Conservation (phyloP, 2,888 invertebrate species). For the Marronus borbonicus region DNA sequence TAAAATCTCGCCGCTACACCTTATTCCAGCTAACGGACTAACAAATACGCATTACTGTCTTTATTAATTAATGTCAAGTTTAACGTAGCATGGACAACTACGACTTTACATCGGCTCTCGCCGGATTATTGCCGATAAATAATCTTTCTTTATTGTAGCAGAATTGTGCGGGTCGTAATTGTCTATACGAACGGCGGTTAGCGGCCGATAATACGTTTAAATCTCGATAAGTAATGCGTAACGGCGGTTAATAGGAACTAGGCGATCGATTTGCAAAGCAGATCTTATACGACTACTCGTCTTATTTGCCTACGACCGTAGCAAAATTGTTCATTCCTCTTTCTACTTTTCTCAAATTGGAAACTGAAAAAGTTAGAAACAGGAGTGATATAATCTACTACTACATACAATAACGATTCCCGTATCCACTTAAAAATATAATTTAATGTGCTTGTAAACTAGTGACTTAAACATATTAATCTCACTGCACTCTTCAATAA, state of each 20-base stretch:
- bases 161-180: slow-evolving; percentile 30
- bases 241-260: slow-evolving; percentile 41
- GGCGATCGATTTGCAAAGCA: slow-evolving; percentile 30
- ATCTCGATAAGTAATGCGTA: slow-evolving; percentile 49
- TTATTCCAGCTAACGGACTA: background rate
- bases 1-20: slow-evolving; percentile 4
- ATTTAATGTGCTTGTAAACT: no score
- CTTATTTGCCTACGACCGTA: no score
- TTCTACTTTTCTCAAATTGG: no score
- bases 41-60: slow-evolving; percentile 31
- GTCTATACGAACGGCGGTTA: background rate
- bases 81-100: slow-evolving; percentile 35
- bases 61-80: slow-evolving; percentile 40
- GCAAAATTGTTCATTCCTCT: no score
- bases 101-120: slow-evolving; percentile 11
- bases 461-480: no score
- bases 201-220: slow-evolving; percentile 32
- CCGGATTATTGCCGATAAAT: slow-evolving; percentile 49
- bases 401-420: no score
- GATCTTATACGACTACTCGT: no score
- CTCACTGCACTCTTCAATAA: no score
- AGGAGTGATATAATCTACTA: no score
- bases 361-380: no score
- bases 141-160: slow-evolving; percentile 47
- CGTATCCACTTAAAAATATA: no score